phyloP scores from a whole-genome alignment of 2,113 vertebrate genomes.

The Actenoides hombroni region DNA sequence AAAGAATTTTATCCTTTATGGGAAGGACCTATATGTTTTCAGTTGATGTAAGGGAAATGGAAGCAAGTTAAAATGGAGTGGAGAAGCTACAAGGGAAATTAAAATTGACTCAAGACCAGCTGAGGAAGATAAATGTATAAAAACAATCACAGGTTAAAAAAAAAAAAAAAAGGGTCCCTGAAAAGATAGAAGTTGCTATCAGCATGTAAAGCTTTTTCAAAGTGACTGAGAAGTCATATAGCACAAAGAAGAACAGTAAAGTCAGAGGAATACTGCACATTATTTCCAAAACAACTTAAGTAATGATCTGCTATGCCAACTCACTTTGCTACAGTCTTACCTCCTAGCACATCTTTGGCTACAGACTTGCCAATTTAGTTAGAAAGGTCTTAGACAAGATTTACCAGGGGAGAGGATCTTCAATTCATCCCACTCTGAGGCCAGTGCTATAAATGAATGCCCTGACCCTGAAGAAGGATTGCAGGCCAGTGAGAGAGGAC shows the following conservation, averaged over 20 bases:
- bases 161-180: background rate
- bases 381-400: background rate
- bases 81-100: background rate
- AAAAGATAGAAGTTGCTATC: background rate
- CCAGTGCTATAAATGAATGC: too few relatives aligned
- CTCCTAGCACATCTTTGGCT: background rate
- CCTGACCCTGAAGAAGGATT: too few relatives aligned
- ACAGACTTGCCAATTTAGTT: too few relatives aligned
- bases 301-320: background rate
- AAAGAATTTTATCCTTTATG: background rate
- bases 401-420: too few relatives aligned
- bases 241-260: background rate
- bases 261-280: background rate
- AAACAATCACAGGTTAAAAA: background rate
- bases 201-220: background rate
- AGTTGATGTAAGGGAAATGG: background rate
- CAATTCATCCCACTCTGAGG: too few relatives aligned
- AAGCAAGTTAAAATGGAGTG: background rate
- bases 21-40: background rate
- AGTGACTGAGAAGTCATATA: background rate
- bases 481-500: too few relatives aligned
- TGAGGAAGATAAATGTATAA: background rate
- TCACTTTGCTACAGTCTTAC: background rate
- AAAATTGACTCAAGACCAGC: background rate
- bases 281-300: background rate